Evolutionary conservation across 2,113 vertebrate genomes (phyloP), one percentile per base, ranked within the genome.

Genomic region (Hirundichthys speculiger): DNA sequence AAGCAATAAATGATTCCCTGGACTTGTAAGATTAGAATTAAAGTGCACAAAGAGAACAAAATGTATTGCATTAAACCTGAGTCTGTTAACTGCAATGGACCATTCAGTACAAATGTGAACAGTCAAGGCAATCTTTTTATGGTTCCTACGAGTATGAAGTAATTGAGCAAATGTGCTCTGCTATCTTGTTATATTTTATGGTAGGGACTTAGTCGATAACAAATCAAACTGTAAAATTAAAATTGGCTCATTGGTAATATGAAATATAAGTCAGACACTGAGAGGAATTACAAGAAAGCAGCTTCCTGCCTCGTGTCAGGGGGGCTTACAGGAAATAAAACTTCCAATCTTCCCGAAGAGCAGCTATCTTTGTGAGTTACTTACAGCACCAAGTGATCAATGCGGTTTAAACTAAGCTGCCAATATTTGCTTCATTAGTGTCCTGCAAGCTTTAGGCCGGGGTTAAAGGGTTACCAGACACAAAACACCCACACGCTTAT

Each of bases 261-360:
- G 25, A 41, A 74, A 71, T 74, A 18, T 57, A 68, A 34, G 48
- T 49, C 62, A 65, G 45, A 49, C 58, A 55, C 46, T 47, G n/a
- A 65, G 42, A 41, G 24, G 53, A 58, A 62, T 10, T 10, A 34
- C n/a, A 48, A 42, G 54, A 61, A 40, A 55, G 15, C 58, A 30
- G 49, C 48, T 58, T 43, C 15, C 15, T 12, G 2, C 12, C 18
- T 45, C 3, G 47, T 13, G 43, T 66, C 6, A 27, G 18, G 1
- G n/a, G 13, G 24, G 34, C 5, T 51, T 43, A 67, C 40, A 56
- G 50, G 41, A 45, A 63, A 66, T 57, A 67, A 49, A 70, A 57
- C 40, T 4, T 43, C 6, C 41, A 55, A 47, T 59, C 41, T 49
- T 69, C 13, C 19, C 39, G 27, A 59, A 47, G n/a, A 69, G 5